Evolutionary conservation across 1,140 invertebrate species (phyloP).

Genomic region (Phenacoccus solenopsis): DNA sequence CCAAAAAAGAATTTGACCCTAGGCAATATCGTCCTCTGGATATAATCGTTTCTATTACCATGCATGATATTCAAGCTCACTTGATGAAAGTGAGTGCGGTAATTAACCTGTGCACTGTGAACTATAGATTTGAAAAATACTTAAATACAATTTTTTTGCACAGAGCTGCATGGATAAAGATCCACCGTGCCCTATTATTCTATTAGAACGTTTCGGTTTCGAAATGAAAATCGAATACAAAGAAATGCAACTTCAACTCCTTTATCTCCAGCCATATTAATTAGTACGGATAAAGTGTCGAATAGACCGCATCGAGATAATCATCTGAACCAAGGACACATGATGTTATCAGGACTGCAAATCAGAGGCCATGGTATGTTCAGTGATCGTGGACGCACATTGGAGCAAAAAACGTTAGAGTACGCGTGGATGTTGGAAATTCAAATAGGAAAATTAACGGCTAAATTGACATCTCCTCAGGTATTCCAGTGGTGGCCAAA

Average conservation of each 20-base stretch:
- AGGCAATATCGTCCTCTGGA: conserved; percentile 75
- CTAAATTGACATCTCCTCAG: conserved; percentile 64
- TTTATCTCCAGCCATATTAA: conserved; percentile 79
- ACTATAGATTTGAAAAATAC: neutral
- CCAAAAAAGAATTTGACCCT: conserved; percentile 59
- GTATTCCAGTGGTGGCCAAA: too few species aligned
- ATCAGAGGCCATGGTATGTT: conserved; percentile 94
- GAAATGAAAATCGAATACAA: conserved; percentile 90
- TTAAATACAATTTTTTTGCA: conserved; percentile 20
- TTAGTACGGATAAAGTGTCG: conserved; percentile 56
- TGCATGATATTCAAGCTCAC: conserved; percentile 91
- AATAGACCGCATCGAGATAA: conserved; percentile 40
- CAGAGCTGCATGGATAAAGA: conserved; percentile 72
- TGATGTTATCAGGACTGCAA: conserved; percentile 79
- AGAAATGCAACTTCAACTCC: conserved; percentile 80
- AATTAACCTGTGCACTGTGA: conserved; percentile 11
- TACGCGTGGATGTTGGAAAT: conserved; percentile 89
- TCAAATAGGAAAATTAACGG: conserved; percentile 66
- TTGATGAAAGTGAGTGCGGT: conserved; percentile 50
- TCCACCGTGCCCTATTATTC: conserved; percentile 77
- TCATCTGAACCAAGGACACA: conserved; percentile 75
- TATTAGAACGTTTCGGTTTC: conserved; percentile 84
- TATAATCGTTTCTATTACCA: conserved; percentile 82
- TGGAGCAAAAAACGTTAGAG: conserved; percentile 90
- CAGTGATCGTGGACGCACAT: conserved; percentile 71